Evolutionary conservation across 64 coral and sea anemone genomes (phyloP).

Genomic region (Dendronephthya gigantea): DNA sequence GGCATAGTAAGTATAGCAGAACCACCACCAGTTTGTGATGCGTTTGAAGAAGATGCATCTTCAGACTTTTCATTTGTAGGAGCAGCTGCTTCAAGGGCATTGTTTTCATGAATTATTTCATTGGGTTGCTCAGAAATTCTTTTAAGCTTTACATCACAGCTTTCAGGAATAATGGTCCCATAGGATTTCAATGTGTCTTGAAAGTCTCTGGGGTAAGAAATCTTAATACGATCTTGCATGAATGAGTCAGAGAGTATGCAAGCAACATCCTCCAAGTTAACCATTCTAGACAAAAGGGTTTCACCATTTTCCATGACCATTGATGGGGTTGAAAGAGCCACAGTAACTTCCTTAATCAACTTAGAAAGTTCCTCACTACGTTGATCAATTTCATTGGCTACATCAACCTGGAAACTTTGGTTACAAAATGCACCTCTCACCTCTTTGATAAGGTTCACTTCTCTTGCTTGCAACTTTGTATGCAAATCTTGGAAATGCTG

Average conservation of each 20-base stretch:
- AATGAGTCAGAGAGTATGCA: not conserved
- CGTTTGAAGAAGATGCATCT: not conserved
- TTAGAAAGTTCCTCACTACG: not conserved
- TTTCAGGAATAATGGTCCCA: not conserved
- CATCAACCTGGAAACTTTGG: not conserved
- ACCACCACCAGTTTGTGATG: not conserved
- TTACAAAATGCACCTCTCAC: not conserved
- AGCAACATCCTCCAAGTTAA: not conserved
- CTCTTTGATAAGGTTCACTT: not conserved
- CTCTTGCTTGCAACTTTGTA: conserved; percentile 3
- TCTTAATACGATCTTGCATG: not conserved
- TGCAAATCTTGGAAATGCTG: not conserved
- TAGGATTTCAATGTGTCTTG: not conserved
- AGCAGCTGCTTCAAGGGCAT: not conserved
- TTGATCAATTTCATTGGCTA: not conserved
- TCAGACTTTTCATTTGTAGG: not conserved
- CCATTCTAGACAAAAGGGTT: not conserved
- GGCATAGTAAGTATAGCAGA: not conserved
- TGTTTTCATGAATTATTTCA: not conserved
- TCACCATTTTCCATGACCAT: not conserved
- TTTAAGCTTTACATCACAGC: not conserved
- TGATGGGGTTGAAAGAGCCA: not conserved
- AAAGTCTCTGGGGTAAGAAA: not conserved
- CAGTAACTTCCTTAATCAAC: not conserved
- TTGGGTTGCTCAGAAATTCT: not conserved